Percentiles rank a stretch among this genome's conserved stretches.
phyloP scores from a whole-genome alignment of 2,888 invertebrate species.

The Octodonta nipae region DNA sequence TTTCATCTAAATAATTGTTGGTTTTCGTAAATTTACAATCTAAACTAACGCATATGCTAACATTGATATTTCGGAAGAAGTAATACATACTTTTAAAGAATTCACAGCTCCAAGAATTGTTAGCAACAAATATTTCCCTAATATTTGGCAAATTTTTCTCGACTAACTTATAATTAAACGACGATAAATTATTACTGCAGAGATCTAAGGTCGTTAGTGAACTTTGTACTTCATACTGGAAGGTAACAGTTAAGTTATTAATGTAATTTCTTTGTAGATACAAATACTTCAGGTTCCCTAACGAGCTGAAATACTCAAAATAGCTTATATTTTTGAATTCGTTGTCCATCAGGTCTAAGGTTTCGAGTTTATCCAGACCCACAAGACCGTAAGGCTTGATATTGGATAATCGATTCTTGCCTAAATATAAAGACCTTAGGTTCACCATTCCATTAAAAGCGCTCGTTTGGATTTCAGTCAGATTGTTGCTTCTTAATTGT shows the following conservation, averaged over 20 bases:
- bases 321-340: slow-evolving; percentile 22
- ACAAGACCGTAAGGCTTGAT: slow-evolving; percentile 31
- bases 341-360: slow-evolving; percentile 29
- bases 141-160: slow-evolving; percentile 26
- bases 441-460: slow-evolving; percentile 32
- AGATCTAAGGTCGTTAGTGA: slow-evolving; percentile 25
- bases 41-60: slow-evolving; percentile 25
- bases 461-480: slow-evolving; percentile 29
- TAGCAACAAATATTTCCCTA: slow-evolving; percentile 26
- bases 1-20: slow-evolving; percentile 17
- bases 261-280: slow-evolving; percentile 29
- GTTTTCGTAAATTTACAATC: slow-evolving; percentile 26
- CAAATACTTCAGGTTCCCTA: slow-evolving; percentile 25
- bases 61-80: slow-evolving; percentile 23
- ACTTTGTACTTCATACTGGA: slow-evolving; percentile 21
- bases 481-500: slow-evolving; percentile 30
- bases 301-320: slow-evolving; percentile 24
- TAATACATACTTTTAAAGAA: slow-evolving; percentile 29
- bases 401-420: slow-evolving; percentile 30
- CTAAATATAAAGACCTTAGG: slow-evolving; percentile 30
- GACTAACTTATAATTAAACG: slow-evolving; percentile 26
- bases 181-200: slow-evolving; percentile 25
- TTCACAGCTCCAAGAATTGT: slow-evolving; percentile 30
- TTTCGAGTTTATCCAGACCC: slow-evolving; percentile 28
- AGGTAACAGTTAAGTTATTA: slow-evolving; percentile 21